These are phyloP conservation scores for Drosophila hamatofila DNA, from an alignment of 2,888 invertebrate species.

Conservation along the genomic window DNA sequence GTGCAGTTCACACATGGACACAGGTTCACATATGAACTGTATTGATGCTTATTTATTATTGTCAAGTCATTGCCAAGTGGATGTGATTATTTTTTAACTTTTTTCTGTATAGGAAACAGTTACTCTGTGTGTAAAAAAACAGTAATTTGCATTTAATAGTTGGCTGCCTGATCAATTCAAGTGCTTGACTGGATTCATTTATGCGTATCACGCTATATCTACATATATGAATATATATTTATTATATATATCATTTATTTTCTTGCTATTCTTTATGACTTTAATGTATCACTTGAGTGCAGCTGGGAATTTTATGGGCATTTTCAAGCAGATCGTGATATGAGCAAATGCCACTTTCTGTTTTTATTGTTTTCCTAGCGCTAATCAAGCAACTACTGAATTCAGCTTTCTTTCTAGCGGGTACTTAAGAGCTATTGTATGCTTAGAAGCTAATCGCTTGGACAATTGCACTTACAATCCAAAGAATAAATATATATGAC, in stretches of 20 bases:
- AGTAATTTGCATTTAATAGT: constrained; percentile 40
- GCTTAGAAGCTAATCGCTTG: constrained; percentile 34
- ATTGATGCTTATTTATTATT: constrained; percentile 12
- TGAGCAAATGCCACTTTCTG: constrained; percentile 6
- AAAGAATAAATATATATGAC: constrained; percentile 3
- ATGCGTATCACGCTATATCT: constrained; percentile 33
- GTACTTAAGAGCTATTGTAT: constrained; percentile 1
- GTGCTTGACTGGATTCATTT: constrained; percentile 17
- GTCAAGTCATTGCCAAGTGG: constrained; percentile 45
- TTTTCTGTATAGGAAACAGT: constrained; percentile 7
- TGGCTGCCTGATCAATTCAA: constrained; percentile 29
- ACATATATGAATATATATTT: not conserved
- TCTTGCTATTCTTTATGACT: not conserved
- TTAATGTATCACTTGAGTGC: constrained; percentile 18
- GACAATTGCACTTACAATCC: constrained; percentile 12
- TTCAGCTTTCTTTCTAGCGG: constrained; percentile 27
- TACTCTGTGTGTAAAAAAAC: constrained; percentile 23
- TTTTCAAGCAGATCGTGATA: not conserved
- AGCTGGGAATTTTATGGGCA: constrained; percentile 7
- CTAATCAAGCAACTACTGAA: constrained; percentile 40
- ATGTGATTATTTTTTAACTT: constrained; percentile 8
- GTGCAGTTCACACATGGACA: too few species aligned
- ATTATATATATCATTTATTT: not conserved
- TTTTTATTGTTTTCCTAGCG: constrained; percentile 13
- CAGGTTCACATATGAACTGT: too few species aligned